These are phyloP conservation scores for Bedellia somnulentella DNA, from an alignment of 2,888 invertebrate genomes.

Conservation along the genomic window DNA sequence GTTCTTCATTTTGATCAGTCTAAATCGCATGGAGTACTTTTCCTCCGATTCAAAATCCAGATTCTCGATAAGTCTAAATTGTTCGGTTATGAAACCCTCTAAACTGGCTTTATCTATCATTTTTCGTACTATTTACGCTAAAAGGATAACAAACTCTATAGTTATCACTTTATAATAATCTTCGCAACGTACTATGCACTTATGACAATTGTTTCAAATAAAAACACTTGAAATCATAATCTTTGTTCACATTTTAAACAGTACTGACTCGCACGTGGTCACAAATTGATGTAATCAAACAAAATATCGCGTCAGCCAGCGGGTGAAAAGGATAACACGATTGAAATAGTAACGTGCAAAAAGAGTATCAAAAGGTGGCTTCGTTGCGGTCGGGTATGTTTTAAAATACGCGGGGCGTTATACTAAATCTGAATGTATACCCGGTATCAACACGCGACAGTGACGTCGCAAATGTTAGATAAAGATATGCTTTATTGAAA, in stretches of 20 bases:
- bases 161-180: conserved; percentile 7
- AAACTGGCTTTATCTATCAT: conserved; percentile 7
- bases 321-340: too few species aligned
- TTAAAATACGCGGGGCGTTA: too few species aligned
- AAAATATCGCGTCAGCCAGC: too few species aligned
- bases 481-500: conserved; percentile 7
- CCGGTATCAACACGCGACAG: conserved; percentile 4
- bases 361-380: too few species aligned
- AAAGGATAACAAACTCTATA: not conserved
- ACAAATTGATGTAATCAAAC: too few species aligned
- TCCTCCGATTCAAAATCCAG: conserved; percentile 4
- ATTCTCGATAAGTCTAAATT: conserved; percentile 8
- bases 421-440: conserved; percentile 5
- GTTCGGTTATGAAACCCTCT: conserved; percentile 8
- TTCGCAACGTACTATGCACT: conserved; percentile 7
- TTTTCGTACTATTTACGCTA: conserved; percentile 2
- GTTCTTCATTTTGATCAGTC: not conserved
- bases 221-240: too few species aligned
- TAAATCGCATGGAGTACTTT: conserved; percentile 1
- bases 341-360: too few species aligned
- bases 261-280: too few species aligned
- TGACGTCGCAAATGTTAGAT: conserved; percentile 7
- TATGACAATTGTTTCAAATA: conserved; percentile 6
- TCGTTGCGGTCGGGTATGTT: too few species aligned
- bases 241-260: too few species aligned